phyloP scores from a whole-genome alignment of 2,113 vertebrate genomes.

The Galeopterus variegatus region DNA sequence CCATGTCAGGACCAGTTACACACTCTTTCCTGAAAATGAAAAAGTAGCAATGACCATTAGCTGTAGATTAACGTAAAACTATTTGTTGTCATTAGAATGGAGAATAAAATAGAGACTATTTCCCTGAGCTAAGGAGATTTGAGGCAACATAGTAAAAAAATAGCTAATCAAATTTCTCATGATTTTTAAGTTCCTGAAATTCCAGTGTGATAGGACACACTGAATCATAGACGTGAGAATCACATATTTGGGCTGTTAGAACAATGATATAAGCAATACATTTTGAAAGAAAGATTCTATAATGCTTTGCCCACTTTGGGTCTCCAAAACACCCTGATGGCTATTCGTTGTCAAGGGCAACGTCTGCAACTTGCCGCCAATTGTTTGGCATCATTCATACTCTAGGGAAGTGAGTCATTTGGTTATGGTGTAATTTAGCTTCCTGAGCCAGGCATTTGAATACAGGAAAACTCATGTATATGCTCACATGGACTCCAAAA shows the following conservation, averaged over 20 bases:
- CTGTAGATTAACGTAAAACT: not conserved
- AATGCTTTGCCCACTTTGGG: not conserved
- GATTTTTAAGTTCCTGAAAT: constrained; percentile 7
- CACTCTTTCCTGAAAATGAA: not conserved
- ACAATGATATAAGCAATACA: not conserved
- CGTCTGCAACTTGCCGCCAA: not conserved
- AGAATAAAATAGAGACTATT: not conserved
- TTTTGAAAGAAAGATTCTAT: not conserved
- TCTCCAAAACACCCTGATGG: not conserved
- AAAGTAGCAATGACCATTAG: not conserved
- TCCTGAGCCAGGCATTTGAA: not conserved
- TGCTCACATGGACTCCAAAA: not conserved
- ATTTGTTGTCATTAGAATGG: not conserved
- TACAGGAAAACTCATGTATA: not conserved
- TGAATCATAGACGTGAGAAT: not conserved
- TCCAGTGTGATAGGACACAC: not conserved
- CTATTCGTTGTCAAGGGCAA: not conserved
- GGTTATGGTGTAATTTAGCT: not conserved
- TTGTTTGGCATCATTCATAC: not conserved
- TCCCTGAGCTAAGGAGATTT: constrained; percentile 35
- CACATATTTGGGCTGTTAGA: not conserved
- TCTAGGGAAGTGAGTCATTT: not conserved
- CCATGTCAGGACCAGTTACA: not conserved
- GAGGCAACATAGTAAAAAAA: not conserved
- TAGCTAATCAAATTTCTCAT: not conserved